Evolutionary conservation across 2,113 vertebrate genomes (phyloP), one percentile per base, ranked within the genome.

Genomic region (Murina feae): DNA sequence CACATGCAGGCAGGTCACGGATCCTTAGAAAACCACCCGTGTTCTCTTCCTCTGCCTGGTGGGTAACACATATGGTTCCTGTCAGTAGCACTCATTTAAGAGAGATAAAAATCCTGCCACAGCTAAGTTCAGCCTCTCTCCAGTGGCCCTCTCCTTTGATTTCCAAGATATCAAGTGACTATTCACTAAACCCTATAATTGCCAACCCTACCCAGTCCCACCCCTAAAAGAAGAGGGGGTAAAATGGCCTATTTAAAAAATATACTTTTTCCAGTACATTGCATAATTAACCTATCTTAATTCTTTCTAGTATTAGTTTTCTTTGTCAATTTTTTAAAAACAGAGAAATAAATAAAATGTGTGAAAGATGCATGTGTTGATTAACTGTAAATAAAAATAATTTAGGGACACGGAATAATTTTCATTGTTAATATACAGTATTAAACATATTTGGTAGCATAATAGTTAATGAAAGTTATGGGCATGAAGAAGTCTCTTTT

Each of bases 31-130:
- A 98, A 96, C 97, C 96, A 97, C 95, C 74, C 81, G 55, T 58
- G 75, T 72, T 95, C 35, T 80, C 84, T 95, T 96, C 88, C 89
- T 86, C 65, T 28, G 68, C 84, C 65, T 53, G 44, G 16, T 74
- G 82, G 72, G 58, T 82, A 94, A 1, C 88, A 94, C 95, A 96
- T 83, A 91, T 97, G 92, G 91, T 90, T 96, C 92, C 94, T 90
- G 95, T 97, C 96, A 97, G 89, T 87, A 85, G 92, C 96, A 97
- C 96, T 97, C 96, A 96, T 78, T 94, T 79, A 93, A 93, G 68
- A 94, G 63, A 97, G 97, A 97, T 91, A 96, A 97, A 97, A 97
- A 96, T 96, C 95, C 91, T 20, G 25, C 83, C 92, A 95, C 96
- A 96, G 93, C 94, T 96, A 95, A 96, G 85, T 91, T 95, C 94